Conservation (phyloP, 2,888 invertebrate species). For the Pseudoips prasinana region DNA sequence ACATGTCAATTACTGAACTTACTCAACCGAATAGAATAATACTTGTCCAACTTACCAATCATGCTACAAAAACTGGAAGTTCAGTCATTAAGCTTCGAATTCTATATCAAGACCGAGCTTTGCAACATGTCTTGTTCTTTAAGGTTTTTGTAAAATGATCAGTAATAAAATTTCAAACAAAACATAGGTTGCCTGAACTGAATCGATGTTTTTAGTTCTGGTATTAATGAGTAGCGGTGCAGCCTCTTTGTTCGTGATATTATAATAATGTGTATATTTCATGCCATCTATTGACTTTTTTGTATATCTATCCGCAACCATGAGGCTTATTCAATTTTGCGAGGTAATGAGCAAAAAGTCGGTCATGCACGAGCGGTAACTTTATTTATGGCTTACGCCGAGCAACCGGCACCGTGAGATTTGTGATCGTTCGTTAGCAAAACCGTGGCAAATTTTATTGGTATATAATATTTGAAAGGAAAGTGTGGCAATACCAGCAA, state of each 20-base stretch:
- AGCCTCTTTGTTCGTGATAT: conserved; percentile 41
- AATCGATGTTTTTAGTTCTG: conserved; percentile 29
- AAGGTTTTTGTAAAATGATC: conserved; percentile 16
- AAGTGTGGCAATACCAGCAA: not conserved
- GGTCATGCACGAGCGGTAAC: conserved; percentile 39
- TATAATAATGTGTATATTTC: conserved; percentile 43
- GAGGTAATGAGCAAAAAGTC: conserved; percentile 52
- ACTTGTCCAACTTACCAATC: no score
- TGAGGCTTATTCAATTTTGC: conserved; percentile 37
- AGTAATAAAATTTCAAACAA: conserved; percentile 20
- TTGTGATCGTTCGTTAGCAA: conserved; percentile 26
- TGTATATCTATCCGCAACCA: conserved; percentile 30
- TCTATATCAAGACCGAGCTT: no score
- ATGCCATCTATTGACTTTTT: conserved; percentile 50
- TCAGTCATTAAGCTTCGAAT: no score
- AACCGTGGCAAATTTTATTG: conserved; percentile 28
- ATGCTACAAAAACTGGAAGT: no score
- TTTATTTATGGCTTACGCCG: conserved; percentile 35
- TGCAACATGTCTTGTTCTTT: not conserved
- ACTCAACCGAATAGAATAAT: no score
- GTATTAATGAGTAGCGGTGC: conserved; percentile 35
- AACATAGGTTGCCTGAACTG: conserved; percentile 18
- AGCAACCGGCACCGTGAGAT: conserved; percentile 32
- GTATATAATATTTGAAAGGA: conserved; percentile 17
- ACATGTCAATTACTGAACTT: no score